phyloP scores from a whole-genome alignment of 92 coral and sea anemone species.

The Hydrozoanthus gracilis region DNA sequence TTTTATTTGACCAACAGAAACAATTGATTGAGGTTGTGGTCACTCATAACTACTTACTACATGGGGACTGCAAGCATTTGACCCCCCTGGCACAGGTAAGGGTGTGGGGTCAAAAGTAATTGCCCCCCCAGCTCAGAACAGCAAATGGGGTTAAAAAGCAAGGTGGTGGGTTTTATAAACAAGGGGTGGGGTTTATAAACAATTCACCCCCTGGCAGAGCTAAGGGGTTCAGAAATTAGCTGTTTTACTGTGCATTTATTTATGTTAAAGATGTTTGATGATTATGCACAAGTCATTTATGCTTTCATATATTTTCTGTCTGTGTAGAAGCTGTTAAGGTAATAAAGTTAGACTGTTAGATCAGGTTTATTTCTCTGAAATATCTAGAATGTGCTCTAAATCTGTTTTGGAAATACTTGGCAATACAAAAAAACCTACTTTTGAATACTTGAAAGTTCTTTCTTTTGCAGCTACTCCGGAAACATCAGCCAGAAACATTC shows the following conservation, averaged over 20 bases:
- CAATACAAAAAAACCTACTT: too few species aligned
- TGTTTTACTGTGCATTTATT: too few species aligned
- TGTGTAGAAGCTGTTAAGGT: too few species aligned
- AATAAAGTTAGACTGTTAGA: too few species aligned
- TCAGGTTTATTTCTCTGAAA: too few species aligned
- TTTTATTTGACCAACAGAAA: slow-evolving; percentile 54
- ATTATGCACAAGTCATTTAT: too few species aligned
- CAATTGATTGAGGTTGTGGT: slow-evolving; percentile 77
- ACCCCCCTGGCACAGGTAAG: slow-evolving; percentile 92
- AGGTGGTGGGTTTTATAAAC: too few species aligned
- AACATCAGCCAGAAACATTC: slow-evolving; percentile 82
- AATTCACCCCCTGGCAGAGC: too few species aligned
- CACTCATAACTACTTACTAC: slow-evolving; percentile 81
- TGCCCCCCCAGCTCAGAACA: not conserved
- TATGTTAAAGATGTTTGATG: too few species aligned
- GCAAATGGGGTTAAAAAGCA: not conserved
- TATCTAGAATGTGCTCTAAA: not conserved
- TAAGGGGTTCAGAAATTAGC: too few species aligned
- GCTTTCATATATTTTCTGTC: too few species aligned
- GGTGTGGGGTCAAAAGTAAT: not conserved
- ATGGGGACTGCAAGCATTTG: slow-evolving; percentile 77
- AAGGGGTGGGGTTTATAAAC: too few species aligned
- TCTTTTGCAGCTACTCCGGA: slow-evolving; percentile 73
- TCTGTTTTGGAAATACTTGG: not conserved
- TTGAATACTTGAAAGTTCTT: not conserved